Evolutionary conservation across 2,888 invertebrate species (phyloP), one percentile per base, ranked within the genome.

Genomic region (Hirudinaria manillensis): DNA sequence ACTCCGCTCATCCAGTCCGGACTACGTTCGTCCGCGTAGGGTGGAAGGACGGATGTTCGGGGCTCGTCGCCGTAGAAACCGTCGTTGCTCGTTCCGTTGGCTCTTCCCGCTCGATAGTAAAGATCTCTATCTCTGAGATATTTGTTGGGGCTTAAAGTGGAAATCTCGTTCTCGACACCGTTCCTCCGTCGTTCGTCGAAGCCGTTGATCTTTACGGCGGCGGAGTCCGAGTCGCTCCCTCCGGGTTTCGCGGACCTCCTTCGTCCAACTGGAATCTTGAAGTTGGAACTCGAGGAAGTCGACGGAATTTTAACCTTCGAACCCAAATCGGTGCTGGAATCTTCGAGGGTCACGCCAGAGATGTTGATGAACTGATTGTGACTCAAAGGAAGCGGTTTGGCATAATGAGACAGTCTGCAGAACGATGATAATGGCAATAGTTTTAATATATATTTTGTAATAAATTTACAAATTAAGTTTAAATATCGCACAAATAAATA

Each of bases 341-440:
- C 78, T 16, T 76, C 79, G 19, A 78, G 51, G 24, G 80, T 80
- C 27, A 75, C 77, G 1, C 80, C 80, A 13, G 78, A 77, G 29
- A 80, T 45, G 72, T 78, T 68, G 29, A 78, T 27, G 75, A 77
- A 67, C n/a, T 76, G 73, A 34, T 73, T 66, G 27, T 68, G 68
- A n/a, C 21, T 70, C 29, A 68, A 53, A n/a, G 75, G 27, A 27
- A 61, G n/a, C 38, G 77, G 74, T 13, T 76, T 45, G 4, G 10
- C 45, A 7, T 45, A 45, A 45, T 45, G 45, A 45, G 45, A 45
- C 10, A 45, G 45, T 45, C 45, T 45, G 45, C 13, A 10, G 16
- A 45, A 45, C 1, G 45, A 10, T 16, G 16, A 45, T 16, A 1
- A 6, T 45, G 16, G 10, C 13, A 45, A 10, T 45, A 45, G 16